These are phyloP conservation scores for Anniella stebbinsi DNA, from an alignment of 2,797 vertebrate species.

Conservation along the genomic window DNA sequence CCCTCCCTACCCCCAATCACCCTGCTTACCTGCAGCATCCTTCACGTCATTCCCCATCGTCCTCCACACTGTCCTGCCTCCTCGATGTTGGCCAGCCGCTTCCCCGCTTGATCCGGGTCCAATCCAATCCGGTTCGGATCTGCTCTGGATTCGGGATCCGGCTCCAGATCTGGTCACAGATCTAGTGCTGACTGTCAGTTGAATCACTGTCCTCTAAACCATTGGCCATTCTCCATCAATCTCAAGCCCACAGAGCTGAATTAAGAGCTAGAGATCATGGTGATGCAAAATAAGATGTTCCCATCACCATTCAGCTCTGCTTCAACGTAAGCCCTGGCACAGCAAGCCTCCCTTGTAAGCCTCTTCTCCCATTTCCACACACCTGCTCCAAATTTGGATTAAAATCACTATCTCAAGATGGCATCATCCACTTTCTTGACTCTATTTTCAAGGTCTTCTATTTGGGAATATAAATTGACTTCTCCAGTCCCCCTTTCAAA, in stretches of 20 bases:
- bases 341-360: conserved; percentile 15
- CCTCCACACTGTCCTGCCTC: too few species aligned
- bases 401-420: conserved; percentile 39
- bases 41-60: too few species aligned
- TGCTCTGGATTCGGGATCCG: too few species aligned
- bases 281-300: conserved; percentile 37
- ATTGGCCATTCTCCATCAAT: not conserved
- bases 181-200: not conserved
- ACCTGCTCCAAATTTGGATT: conserved; percentile 45
- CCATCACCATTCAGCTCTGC: conserved; percentile 33
- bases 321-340: conserved; percentile 35
- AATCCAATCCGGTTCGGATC: too few species aligned
- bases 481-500: conserved; percentile 44
- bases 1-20: too few species aligned
- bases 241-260: conserved; percentile 32
- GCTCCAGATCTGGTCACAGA: too few species aligned
- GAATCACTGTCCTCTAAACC: conserved; percentile 15
- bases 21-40: too few species aligned
- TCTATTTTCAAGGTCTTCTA: conserved; percentile 58
- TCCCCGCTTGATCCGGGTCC: too few species aligned
- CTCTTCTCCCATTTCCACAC: conserved; percentile 15
- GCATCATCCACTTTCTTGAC: conserved; percentile 36
- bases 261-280: conserved; percentile 23
- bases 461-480: conserved; percentile 50
- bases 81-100: too few species aligned